A percentile compares a stretch with the other conserved stretches of the same genome.
phyloP scores from a whole-genome alignment of 2,888 invertebrate species.

The Horisme vitalbata region DNA sequence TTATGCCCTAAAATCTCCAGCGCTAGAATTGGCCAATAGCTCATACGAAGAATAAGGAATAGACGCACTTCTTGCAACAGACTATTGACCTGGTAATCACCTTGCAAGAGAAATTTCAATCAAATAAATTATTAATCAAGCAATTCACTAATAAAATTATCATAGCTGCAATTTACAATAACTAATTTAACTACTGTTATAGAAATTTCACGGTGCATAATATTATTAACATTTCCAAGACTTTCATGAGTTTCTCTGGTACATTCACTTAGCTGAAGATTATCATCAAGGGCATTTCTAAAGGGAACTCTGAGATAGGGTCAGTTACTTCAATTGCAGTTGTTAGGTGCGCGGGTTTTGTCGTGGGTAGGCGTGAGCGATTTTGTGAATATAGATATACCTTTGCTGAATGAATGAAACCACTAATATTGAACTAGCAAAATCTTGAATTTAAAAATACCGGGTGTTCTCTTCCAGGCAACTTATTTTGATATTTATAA shows the following conservation, averaged over 20 bases:
- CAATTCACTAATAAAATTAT: slow-evolving; percentile 12
- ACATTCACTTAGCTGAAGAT: slow-evolving; percentile 71
- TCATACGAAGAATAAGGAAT: no score
- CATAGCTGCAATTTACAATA: slow-evolving; percentile 18
- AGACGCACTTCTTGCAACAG: no score
- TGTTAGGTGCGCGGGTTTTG: slow-evolving; percentile 13
- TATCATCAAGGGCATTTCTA: slow-evolving; percentile 68
- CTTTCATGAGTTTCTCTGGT: slow-evolving; percentile 67
- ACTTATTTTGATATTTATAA: no score
- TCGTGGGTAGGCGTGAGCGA: slow-evolving; percentile 30
- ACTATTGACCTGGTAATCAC: no score
- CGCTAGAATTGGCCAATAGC: no score
- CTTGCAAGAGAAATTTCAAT: not conserved
- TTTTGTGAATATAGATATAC: no score
- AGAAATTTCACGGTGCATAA: slow-evolving; percentile 41
- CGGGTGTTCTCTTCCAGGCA: no score
- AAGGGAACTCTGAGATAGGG: slow-evolving; percentile 66
- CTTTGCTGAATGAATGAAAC: no score
- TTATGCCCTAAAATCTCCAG: no score
- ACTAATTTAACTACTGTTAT: slow-evolving; percentile 17
- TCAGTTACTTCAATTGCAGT: slow-evolving; percentile 57
- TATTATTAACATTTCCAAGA: slow-evolving; percentile 42
- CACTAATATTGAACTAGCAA: no score
- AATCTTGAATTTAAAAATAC: no score
- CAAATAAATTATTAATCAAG: not conserved